These are phyloP conservation scores for Lepidocolaptes lacrymiger DNA, from an alignment of 2,797 vertebrate genomes.

Conservation along the genomic window DNA sequence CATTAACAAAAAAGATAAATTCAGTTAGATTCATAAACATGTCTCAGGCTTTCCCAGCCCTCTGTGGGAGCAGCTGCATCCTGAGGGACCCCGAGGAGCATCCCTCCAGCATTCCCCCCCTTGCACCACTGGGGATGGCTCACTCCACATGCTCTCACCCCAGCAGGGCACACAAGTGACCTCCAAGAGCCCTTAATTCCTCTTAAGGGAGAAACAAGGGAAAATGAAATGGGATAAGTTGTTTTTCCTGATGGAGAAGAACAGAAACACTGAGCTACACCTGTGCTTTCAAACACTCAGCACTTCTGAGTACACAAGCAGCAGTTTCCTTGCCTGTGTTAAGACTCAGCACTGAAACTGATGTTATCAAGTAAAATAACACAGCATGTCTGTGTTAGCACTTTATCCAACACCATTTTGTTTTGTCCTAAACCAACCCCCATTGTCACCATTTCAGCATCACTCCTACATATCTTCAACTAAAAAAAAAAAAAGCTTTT, in stretches of 20 bases:
- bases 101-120: neutral
- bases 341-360: neutral
- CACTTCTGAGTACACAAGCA: neutral
- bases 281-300: accelerated
- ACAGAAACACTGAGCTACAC: neutral
- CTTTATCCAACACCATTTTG: neutral
- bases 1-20: neutral
- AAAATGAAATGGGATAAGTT: neutral
- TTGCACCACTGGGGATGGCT: neutral
- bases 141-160: neutral
- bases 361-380: neutral
- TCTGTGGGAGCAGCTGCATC: accelerated
- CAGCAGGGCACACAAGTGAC: neutral
- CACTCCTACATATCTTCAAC: neutral
- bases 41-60: neutral
- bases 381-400: accelerated
- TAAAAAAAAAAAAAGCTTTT: neutral
- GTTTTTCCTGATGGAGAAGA: neutral
- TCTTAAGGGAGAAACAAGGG: neutral
- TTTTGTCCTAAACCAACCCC: neutral
- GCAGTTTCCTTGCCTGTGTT: neutral
- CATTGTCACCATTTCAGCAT: accelerated
- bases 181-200: neutral
- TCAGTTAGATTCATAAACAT: neutral
- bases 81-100: neutral